phyloP scores from a whole-genome alignment of 2,113 vertebrate species.

The Ascaphus truei region DNA sequence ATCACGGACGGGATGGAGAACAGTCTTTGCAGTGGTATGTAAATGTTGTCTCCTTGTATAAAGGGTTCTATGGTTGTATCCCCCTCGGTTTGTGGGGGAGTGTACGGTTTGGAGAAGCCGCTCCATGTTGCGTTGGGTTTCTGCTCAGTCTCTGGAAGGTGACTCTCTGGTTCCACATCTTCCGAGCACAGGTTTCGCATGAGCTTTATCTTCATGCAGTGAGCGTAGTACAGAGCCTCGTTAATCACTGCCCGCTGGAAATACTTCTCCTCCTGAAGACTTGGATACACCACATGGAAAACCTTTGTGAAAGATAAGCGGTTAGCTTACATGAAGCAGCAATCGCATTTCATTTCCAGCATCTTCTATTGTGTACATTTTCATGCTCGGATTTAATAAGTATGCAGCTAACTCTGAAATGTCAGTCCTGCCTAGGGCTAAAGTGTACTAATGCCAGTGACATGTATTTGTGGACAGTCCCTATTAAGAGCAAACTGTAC shows the following conservation, averaged over 20 bases:
- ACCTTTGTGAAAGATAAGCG: conserved; percentile 61
- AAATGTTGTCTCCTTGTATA: conserved; percentile 50
- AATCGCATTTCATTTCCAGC: too few relatives aligned
- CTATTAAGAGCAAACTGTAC: too few relatives aligned
- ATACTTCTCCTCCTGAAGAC: conserved; percentile 79
- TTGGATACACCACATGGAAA: conserved; percentile 80
- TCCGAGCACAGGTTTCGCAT: conserved; percentile 28
- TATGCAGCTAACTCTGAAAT: too few relatives aligned
- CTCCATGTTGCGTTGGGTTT: background rate
- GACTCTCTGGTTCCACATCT: background rate
- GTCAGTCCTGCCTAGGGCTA: too few relatives aligned
- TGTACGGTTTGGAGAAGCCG: background rate
- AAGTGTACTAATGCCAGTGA: too few relatives aligned
- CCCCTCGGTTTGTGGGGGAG: background rate
- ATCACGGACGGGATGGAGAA: conserved; percentile 69
- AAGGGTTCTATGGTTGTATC: conserved; percentile 43
- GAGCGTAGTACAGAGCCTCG: conserved; percentile 68
- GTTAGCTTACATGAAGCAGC: too few relatives aligned
- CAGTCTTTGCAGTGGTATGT: conserved; percentile 70
- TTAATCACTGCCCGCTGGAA: conserved; percentile 63
- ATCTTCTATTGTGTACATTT: too few relatives aligned
- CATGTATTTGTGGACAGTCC: too few relatives aligned
- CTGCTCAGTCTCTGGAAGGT: background rate
- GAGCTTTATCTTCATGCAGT: conserved; percentile 59
- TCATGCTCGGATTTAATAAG: too few relatives aligned